phyloP scores from a whole-genome alignment of 2,797 vertebrate genomes.

The Pogonophryne albipinna region DNA sequence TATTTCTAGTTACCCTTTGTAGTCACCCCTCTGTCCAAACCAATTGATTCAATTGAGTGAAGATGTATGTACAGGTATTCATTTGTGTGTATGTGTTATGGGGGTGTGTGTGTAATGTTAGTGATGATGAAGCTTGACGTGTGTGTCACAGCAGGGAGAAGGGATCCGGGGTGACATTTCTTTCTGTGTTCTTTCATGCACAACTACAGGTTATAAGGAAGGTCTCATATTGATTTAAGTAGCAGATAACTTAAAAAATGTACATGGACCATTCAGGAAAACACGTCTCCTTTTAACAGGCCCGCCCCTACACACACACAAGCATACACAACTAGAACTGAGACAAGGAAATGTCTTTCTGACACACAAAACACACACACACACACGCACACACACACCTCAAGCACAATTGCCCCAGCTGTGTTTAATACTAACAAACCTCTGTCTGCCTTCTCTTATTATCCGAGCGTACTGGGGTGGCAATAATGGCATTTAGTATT shows the following conservation, averaged over 20 bases:
- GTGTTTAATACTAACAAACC: constrained; percentile 51
- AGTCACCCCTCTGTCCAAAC: constrained; percentile 41
- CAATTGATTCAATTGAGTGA: constrained; percentile 34
- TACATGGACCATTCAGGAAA: constrained; percentile 38
- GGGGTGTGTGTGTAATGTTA: constrained; percentile 5
- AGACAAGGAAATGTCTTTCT: too few species aligned
- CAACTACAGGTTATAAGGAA: constrained; percentile 56
- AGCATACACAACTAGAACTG: neutral
- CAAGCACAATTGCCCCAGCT: constrained; percentile 32
- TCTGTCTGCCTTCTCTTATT: constrained; percentile 61
- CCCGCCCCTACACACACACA: constrained; percentile 2
- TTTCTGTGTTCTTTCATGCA: constrained; percentile 44
- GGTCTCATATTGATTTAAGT: constrained; percentile 55
- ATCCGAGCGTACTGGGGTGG: constrained; percentile 73
- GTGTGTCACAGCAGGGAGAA: constrained; percentile 6
- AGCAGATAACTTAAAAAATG: constrained; percentile 64
- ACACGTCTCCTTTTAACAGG: neutral
- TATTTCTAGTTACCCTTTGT: constrained; percentile 25
- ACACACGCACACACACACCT: neutral
- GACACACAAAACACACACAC: neutral
- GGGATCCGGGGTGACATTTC: constrained; percentile 1
- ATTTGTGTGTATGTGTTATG: constrained; percentile 9
- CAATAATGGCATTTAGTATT: constrained; percentile 77
- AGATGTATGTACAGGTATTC: neutral
- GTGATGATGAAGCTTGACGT: constrained; percentile 11